Percentiles rank a stretch among this genome's conserved stretches.
Conservation (phyloP, 2,888 invertebrate species). For the Amphiduros pacificus region DNA sequence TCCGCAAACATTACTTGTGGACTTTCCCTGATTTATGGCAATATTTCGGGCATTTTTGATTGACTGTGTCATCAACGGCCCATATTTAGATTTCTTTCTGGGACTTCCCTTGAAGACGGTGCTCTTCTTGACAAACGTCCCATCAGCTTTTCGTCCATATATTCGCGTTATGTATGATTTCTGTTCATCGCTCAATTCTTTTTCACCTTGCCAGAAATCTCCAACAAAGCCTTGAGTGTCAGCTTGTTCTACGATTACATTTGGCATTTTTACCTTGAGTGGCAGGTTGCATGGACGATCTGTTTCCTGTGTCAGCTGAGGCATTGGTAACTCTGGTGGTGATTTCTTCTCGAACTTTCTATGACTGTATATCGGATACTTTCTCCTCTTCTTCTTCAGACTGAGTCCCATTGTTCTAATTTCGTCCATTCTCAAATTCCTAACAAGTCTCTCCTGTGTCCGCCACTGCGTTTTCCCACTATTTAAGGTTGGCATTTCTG, state of each 20-base stretch:
- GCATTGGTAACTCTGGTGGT: no score
- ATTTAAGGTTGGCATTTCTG: constrained; percentile 3
- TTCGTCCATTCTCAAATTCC: constrained; percentile 37
- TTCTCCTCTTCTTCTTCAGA: constrained; percentile 38
- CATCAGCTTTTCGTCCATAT: background rate
- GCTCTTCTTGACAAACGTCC: background rate
- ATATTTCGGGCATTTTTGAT: background rate
- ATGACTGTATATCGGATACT: constrained; percentile 19
- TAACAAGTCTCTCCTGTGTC: constrained; percentile 38
- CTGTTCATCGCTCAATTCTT: background rate
- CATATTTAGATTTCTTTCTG: background rate
- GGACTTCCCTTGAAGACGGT: background rate
- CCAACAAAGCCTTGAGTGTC: background rate
- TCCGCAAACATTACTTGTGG: no score
- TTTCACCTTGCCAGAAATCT: background rate
- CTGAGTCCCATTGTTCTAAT: constrained; percentile 38
- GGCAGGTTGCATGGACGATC: no score
- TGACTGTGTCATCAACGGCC: background rate
- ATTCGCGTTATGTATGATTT: background rate
- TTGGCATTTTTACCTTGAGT: no score
- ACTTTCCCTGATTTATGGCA: no score
- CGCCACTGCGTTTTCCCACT: constrained; percentile 38
- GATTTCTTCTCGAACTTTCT: background rate
- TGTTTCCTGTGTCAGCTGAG: no score
- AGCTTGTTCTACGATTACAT: background rate